Percentiles rank a stretch among this genome's conserved stretches.
Evolutionary conservation across 2,888 invertebrate species (phyloP).

Genomic region (Mimas tiliae): DNA sequence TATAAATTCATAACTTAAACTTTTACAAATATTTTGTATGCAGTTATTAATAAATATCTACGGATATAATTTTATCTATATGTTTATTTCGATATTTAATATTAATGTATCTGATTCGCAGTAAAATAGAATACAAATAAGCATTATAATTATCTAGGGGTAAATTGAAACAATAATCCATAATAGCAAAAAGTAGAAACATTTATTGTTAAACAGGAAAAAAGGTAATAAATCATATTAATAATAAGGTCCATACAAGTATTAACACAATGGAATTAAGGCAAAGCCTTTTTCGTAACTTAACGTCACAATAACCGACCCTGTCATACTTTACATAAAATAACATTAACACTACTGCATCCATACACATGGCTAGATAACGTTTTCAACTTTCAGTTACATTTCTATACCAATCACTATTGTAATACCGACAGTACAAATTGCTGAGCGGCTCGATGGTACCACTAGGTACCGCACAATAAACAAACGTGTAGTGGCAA

Average conservation of each 20-base stretch:
- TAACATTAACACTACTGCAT: not conserved
- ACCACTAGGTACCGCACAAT: not conserved
- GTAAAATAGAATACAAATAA: not conserved
- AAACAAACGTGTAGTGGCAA: too few species aligned
- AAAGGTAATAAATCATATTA: not conserved
- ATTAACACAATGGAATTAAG: not conserved
- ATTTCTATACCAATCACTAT: not conserved
- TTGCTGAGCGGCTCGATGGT: not conserved
- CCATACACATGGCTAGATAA: not conserved
- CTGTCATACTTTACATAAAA: not conserved
- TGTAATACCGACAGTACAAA: not conserved
- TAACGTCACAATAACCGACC: not conserved
- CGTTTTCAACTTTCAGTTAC: not conserved
- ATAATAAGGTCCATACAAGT: not conserved
- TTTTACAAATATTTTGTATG: too few species aligned
- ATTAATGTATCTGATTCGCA: not conserved
- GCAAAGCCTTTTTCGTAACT: not conserved
- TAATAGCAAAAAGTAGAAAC: conserved; percentile 7
- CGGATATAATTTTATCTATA: too few species aligned
- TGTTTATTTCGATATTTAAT: not conserved
- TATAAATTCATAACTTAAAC: too few species aligned
- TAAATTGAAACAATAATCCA: conserved; percentile 12
- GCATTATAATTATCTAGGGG: not conserved
- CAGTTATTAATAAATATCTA: too few species aligned
- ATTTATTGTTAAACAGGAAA: conserved; percentile 11